Base-by-base conservation (phyloP, 2,113 vertebrate genomes). In the Aythya baeri region DNA sequence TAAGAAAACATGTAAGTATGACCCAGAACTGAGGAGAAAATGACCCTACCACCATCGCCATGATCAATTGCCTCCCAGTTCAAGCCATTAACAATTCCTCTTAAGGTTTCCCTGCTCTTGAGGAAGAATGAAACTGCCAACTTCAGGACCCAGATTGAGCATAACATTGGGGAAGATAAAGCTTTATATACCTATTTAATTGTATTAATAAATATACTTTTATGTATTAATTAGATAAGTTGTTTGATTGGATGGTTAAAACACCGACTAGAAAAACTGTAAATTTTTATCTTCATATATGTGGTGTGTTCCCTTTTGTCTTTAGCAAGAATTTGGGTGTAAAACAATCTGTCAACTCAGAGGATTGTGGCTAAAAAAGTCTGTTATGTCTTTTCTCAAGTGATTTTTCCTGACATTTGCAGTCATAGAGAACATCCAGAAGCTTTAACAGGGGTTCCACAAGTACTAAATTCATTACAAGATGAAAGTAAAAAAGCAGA, bases 31-130 rank as follows among this genome's bases (percentile, higher is more conserved):
- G 46, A 71, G 44, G 11, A 58, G 22, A 62, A 84, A 87, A 50
- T 5, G 17, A 57, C 13, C 2, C 8, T 20, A 21, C 11, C 12
- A 55, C 43, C 26, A 72, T 49, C 17, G 43, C 13, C 32, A 11
- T 17, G 7, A 52, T n/a, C 41, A 62, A 41, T 50, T 6, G 25
- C 41, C 36, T 89, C 7, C 9, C 17, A n/a, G 2, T 27, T 83
- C 34, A 38, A 11, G 34, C 31, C 0, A 0, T 0, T 34, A 7
- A 41, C 18, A 65, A 32, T 18, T 36, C 7, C 8, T 80, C 74
- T 68, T 61, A 86, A n/a, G 3, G 3, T 13, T 59, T 43, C 10
- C 3, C 2, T 46, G 0, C 11, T 43, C 11, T 46, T 43, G 16
- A 49, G 13, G 44, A 26, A 54, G 36, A 46, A 23, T 26, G 26